Base-by-base conservation (phyloP, 1,140 invertebrate species). In the Helicoverpa zea region DNA sequence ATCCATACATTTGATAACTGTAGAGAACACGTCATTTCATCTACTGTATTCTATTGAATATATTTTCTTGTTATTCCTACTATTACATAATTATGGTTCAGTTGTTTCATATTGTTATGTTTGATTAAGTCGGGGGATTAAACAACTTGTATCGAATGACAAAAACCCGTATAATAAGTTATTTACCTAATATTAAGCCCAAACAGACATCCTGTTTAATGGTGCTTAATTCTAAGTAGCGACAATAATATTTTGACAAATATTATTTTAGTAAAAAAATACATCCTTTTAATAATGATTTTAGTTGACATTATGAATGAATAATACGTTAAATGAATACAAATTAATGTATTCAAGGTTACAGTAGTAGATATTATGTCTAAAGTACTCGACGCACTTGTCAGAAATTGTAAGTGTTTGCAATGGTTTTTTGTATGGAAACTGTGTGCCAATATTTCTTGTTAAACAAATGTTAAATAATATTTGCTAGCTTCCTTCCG, bases 241-340 rank as follows among this genome's bases (percentile, higher is more conserved):
- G 14, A n/a, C 14, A n/a, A 54, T n/a, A 43, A 54, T 14, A 54
- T 54, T 54, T 54, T n/a, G 52, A n/a, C n/a, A 54, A 54, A 43
- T 43, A 18, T n/a, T 18, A 58, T 63, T 49, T 14, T 52, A 54
- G 7, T 30, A 30, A 18, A 52, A 29, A 29, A 30, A 30, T 51
- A 49, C 2, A 51, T 52, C 4, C 12, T 18, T 52, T 54, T 30
- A 12, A 72, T 72, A 51, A 54, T 54, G 23, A 72, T 72, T 52
- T 9, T 10, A n/a, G 14, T 54, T 52, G 68, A 72, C 47, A 4
- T 70, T 23, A 29, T 54, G 68, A 72, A 54, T 72, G 49, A 72
- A 52, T 18, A 72, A 54, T 49, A 72, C 47, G 68, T n/a, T 29
- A 30, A 10, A 30, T 72, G 68, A 72, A 72, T 72, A 72, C 52